Evolutionary conservation across 2,113 vertebrate genomes (phyloP).

Genomic region (Oryzias celebensis): DNA sequence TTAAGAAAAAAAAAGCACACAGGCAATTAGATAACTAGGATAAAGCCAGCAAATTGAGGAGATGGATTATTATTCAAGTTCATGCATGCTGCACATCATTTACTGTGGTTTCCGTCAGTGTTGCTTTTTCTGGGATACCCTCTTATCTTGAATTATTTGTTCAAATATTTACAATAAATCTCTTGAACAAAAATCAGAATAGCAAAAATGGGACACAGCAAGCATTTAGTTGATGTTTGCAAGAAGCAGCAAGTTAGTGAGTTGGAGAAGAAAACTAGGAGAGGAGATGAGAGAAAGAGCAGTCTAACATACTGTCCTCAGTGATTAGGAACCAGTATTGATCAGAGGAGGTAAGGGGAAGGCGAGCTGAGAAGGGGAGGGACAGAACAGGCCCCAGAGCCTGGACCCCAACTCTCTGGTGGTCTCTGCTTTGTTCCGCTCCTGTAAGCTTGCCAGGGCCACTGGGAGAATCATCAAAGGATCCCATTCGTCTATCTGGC

Average conservation of each 20-base stretch:
- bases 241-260: slow-evolving; percentile 43
- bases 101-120: slow-evolving; percentile 63
- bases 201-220: not conserved
- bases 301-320: slow-evolving; percentile 58
- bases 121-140: slow-evolving; percentile 68
- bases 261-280: slow-evolving; percentile 36
- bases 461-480: slow-evolving; percentile 74
- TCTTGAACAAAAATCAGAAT: no score
- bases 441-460: slow-evolving; percentile 57
- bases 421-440: slow-evolving; percentile 64
- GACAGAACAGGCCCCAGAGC: slow-evolving; percentile 45
- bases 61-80: slow-evolving; percentile 71
- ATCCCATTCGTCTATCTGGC: slow-evolving; percentile 44
- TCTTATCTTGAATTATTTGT: slow-evolving; percentile 58
- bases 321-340: slow-evolving; percentile 77
- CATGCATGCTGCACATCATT: slow-evolving; percentile 68
- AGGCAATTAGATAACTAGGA: slow-evolving; percentile 75
- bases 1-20: slow-evolving; percentile 58
- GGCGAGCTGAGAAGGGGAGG: slow-evolving; percentile 48
- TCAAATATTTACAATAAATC: no score
- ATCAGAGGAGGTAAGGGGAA: slow-evolving; percentile 63
- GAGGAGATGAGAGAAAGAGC: slow-evolving; percentile 56
- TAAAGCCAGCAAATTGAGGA: slow-evolving; percentile 69
- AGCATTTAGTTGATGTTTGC: slow-evolving; percentile 27
- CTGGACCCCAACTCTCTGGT: slow-evolving; percentile 61